phyloP scores from a whole-genome alignment of 2,888 invertebrate species.

The Clunio marinus region DNA sequence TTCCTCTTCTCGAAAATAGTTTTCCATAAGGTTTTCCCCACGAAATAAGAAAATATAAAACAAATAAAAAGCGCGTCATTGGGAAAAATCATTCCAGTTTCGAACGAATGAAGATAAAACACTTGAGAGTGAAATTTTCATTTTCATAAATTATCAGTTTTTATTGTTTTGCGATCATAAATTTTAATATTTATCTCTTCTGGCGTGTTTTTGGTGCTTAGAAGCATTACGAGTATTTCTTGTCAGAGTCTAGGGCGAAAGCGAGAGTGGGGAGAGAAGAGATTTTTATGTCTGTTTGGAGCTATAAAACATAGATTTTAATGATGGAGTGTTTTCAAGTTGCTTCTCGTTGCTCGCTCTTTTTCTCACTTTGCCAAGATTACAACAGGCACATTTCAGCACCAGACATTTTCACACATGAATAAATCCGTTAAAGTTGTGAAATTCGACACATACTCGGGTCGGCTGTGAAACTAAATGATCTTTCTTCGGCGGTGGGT shows the following conservation, averaged over 20 bases:
- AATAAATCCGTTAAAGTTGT: not conserved
- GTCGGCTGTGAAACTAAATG: too few species aligned
- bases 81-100: not conserved
- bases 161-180: slow-evolving; percentile 33
- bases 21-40: not conserved
- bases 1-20: not conserved
- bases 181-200: slow-evolving; percentile 23
- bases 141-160: slow-evolving; percentile 28
- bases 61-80: too few species aligned
- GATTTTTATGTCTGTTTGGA: not conserved
- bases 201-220: slow-evolving; percentile 2
- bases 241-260: not conserved
- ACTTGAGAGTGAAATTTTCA: slow-evolving; percentile 12
- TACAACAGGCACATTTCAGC: not conserved
- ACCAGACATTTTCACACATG: slow-evolving; percentile 6
- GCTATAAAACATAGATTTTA: slow-evolving; percentile 23
- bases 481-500: not conserved
- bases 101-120: not conserved
- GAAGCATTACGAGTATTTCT: not conserved
- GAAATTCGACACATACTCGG: not conserved
- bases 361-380: not conserved
- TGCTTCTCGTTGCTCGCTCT: not conserved
- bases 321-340: slow-evolving; percentile 10
- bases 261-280: not conserved
- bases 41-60: not conserved